These are phyloP conservation scores for Falco cherrug DNA, from an alignment of 2,797 vertebrate species.

Conservation along the genomic window DNA sequence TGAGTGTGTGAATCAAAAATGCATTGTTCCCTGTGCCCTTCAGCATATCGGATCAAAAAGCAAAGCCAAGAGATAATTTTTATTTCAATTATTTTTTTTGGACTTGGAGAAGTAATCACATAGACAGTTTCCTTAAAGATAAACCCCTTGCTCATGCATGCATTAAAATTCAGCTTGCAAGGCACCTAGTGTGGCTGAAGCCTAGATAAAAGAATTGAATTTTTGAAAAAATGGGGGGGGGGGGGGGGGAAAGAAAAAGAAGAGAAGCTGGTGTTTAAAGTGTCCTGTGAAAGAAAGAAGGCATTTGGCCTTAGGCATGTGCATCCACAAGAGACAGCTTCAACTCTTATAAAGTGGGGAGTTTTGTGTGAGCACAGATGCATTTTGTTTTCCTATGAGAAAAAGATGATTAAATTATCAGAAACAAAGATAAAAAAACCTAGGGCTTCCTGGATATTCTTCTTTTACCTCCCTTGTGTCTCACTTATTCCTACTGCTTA, in stretches of 20 bases:
- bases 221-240: conserved; percentile 6
- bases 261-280: conserved; percentile 54
- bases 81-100: conserved; percentile 64
- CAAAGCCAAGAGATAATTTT: conserved; percentile 83
- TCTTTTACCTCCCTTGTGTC: conserved; percentile 62
- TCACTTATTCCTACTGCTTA: conserved; percentile 70
- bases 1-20: conserved; percentile 78
- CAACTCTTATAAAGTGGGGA: conserved; percentile 79
- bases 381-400: conserved; percentile 84
- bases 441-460: conserved; percentile 69
- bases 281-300: conserved; percentile 64
- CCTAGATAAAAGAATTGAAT: conserved; percentile 68
- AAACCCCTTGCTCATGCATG: conserved; percentile 27
- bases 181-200: conserved; percentile 28
- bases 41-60: conserved; percentile 82
- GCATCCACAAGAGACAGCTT: conserved; percentile 71
- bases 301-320: conserved; percentile 79
- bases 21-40: conserved; percentile 61
- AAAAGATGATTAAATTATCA: conserved; percentile 83
- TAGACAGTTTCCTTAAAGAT: conserved; percentile 47
- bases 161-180: conserved; percentile 69
- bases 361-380: conserved; percentile 81
- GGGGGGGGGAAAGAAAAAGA: background rate
- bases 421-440: conserved; percentile 71
- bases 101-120: conserved; percentile 58